Evolutionary conservation across 2,888 invertebrate genomes (phyloP).

Genomic region (Brenthis ino): DNA sequence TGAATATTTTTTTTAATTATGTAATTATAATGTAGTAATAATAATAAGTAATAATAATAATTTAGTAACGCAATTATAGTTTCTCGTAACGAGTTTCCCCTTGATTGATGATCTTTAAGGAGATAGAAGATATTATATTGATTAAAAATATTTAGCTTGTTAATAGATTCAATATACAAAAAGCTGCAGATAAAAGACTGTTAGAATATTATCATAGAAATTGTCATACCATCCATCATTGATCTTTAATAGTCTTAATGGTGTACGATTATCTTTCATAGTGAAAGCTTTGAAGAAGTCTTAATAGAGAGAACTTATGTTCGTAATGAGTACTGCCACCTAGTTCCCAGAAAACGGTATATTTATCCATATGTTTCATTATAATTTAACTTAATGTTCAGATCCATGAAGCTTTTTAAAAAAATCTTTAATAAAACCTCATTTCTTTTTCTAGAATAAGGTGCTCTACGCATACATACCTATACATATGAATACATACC

Average conservation of each 20-base stretch:
- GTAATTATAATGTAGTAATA: constrained; percentile 53
- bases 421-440: too few species aligned
- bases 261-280: constrained; percentile 31
- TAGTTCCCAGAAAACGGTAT: constrained; percentile 12
- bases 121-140: constrained; percentile 61
- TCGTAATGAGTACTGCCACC: constrained; percentile 20
- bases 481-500: background rate
- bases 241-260: constrained; percentile 37
- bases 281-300: constrained; percentile 32
- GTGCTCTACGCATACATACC: too few species aligned
- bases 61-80: constrained; percentile 50
- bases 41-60: constrained; percentile 39
- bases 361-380: background rate
- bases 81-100: constrained; percentile 61
- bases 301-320: constrained; percentile 25
- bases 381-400: background rate
- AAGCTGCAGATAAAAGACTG: constrained; percentile 60
- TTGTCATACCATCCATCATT: constrained; percentile 54
- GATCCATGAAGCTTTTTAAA: too few species aligned
- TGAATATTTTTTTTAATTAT: constrained; percentile 40
- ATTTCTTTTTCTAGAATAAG: too few species aligned
- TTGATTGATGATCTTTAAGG: constrained; percentile 67
- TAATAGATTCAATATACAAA: constrained; percentile 63
- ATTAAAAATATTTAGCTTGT: constrained; percentile 67
- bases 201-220: constrained; percentile 57